Conservation (phyloP, 2,797 vertebrate genomes). For the Pogonophryne albipinna region DNA sequence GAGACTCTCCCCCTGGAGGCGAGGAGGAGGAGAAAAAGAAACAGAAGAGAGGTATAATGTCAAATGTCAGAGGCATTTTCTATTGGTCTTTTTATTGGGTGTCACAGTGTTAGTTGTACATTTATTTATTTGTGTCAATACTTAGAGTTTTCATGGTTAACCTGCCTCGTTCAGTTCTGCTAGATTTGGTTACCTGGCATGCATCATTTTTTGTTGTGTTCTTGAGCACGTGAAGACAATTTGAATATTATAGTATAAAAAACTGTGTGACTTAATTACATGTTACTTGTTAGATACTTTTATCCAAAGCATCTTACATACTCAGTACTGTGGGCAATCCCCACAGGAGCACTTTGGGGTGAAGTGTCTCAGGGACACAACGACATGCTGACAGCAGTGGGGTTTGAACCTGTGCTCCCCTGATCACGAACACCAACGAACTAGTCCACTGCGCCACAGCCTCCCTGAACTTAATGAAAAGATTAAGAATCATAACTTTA, state of each 20-base stretch:
- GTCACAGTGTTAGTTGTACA: not conserved
- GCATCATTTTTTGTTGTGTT: not conserved
- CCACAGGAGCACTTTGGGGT: too few species aligned
- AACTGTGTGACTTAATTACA: not conserved
- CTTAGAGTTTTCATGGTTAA: not conserved
- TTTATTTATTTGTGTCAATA: not conserved
- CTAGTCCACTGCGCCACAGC: too few species aligned
- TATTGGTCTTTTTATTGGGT: not conserved
- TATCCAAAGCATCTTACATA: too few species aligned
- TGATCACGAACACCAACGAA: too few species aligned
- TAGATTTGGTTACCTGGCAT: not conserved
- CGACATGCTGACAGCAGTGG: too few species aligned
- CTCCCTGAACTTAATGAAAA: not conserved
- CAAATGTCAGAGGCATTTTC: not conserved
- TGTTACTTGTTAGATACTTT: too few species aligned
- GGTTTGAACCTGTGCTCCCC: too few species aligned
- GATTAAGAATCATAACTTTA: not conserved
- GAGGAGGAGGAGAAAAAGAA: conserved; percentile 99
- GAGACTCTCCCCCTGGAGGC: conserved; percentile 88
- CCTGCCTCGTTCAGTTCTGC: not conserved
- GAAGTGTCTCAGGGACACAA: too few species aligned
- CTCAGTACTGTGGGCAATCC: too few species aligned
- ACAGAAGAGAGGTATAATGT: conserved; percentile 92
- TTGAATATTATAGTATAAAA: not conserved
- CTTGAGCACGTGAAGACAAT: not conserved